Conservation (phyloP, 2,888 invertebrate species). For the Pristionchus arcanus region DNA sequence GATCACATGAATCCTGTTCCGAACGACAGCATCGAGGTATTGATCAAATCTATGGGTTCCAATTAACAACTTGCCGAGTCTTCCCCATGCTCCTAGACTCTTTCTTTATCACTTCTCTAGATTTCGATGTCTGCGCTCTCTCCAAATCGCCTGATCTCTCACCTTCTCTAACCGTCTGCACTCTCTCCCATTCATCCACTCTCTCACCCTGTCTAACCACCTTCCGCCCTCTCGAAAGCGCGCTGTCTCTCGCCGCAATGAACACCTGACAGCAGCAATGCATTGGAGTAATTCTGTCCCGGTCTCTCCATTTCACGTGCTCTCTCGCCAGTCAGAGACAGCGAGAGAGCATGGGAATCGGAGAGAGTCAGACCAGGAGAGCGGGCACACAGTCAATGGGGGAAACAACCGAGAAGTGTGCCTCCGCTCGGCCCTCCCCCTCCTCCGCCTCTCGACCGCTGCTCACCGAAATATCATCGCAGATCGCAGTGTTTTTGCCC, state of each 20-base stretch:
- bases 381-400: too few species aligned
- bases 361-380: conserved; percentile 5
- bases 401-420: conserved; percentile 5
- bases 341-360: not conserved
- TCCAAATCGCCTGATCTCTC: not conserved
- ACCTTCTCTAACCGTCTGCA: not conserved
- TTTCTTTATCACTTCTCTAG: conserved; percentile 14
- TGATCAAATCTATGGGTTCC: not conserved
- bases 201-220: not conserved
- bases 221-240: not conserved
- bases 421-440: not conserved
- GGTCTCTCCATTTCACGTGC: not conserved
- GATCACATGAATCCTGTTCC: too few species aligned
- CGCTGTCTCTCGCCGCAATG: not conserved
- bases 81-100: conserved; percentile 36
- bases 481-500: not conserved
- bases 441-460: not conserved
- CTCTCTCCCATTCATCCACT: not conserved
- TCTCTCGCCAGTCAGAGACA: not conserved
- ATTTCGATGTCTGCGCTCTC: not conserved
- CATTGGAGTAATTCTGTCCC: not conserved
- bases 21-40: not conserved
- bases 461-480: not conserved
- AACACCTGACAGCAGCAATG: conserved; percentile 39
- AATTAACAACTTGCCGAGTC: conserved; percentile 21